phyloP scores from a whole-genome alignment of 2,113 vertebrate genomes.

The Ptilorrhoa leucosticta region DNA sequence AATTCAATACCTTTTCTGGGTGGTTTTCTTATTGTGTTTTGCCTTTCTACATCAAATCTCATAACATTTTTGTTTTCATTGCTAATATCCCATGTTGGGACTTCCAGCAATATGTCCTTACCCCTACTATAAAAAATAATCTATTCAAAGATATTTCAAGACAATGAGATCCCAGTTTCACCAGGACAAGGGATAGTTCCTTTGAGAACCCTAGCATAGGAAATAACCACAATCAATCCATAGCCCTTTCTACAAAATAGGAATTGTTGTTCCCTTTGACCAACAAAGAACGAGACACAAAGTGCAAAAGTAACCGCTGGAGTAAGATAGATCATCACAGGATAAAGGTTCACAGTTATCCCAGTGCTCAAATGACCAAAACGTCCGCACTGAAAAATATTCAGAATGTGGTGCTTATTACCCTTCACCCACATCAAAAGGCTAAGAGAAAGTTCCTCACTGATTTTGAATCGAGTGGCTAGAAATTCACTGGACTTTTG shows the following conservation, averaged over 20 bases:
- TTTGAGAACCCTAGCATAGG: not conserved
- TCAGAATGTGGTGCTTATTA: not conserved
- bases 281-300: not conserved
- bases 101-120: not conserved
- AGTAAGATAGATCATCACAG: not conserved
- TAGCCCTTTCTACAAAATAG: not conserved
- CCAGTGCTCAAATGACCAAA: not conserved
- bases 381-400: not conserved
- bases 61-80: not conserved
- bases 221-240: not conserved
- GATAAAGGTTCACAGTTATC: not conserved
- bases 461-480: not conserved
- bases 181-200: not conserved
- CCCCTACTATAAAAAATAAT: not conserved
- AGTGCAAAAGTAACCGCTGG: not conserved
- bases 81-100: not conserved
- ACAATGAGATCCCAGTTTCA: not conserved
- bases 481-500: not conserved
- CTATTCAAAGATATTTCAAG: not conserved
- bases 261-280: not conserved
- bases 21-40: not conserved
- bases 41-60: not conserved
- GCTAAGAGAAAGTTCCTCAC: not conserved
- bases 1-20: not conserved
- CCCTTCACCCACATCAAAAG: not conserved